Evolutionary conservation across 2,888 invertebrate genomes (phyloP).

Genomic region (Mimumesa dahlbomi): DNA sequence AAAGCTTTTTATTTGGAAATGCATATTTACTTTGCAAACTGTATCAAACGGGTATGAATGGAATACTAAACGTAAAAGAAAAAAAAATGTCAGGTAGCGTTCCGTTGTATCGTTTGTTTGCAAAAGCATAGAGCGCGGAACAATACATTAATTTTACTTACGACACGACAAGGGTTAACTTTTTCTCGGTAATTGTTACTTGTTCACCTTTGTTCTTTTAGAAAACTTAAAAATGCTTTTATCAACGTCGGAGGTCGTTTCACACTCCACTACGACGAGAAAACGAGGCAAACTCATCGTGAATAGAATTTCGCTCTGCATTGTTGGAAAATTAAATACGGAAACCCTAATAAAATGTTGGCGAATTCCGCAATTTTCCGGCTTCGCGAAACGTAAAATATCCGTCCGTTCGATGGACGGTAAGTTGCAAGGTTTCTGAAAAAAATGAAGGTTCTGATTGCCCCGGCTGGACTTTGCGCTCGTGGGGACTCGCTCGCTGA

Average conservation of each 20-base stretch:
- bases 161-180: no score
- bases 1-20: no score
- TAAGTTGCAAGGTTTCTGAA: constrained; percentile 70
- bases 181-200: not conserved
- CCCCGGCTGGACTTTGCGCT: constrained; percentile 33
- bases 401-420: constrained; percentile 59
- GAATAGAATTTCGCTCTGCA: constrained; percentile 18
- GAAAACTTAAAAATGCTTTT: constrained; percentile 50
- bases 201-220: constrained; percentile 7
- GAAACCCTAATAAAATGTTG: constrained; percentile 69
- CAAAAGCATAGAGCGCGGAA: no score
- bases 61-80: no score
- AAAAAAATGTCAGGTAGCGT: no score
- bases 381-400: constrained; percentile 76
- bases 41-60: no score
- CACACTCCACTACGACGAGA: constrained; percentile 1
- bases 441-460: constrained; percentile 45
- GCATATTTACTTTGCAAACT: no score
- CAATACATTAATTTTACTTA: no score
- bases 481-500: constrained; percentile 31
- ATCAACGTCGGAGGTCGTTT: constrained; percentile 24
- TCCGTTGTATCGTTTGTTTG: no score
- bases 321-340: constrained; percentile 63
- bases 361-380: constrained; percentile 67
- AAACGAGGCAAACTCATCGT: not conserved